Evolutionary conservation across 2,888 invertebrate species (phyloP), one percentile per base, ranked within the genome.

Genomic region (Morpho deidamia): DNA sequence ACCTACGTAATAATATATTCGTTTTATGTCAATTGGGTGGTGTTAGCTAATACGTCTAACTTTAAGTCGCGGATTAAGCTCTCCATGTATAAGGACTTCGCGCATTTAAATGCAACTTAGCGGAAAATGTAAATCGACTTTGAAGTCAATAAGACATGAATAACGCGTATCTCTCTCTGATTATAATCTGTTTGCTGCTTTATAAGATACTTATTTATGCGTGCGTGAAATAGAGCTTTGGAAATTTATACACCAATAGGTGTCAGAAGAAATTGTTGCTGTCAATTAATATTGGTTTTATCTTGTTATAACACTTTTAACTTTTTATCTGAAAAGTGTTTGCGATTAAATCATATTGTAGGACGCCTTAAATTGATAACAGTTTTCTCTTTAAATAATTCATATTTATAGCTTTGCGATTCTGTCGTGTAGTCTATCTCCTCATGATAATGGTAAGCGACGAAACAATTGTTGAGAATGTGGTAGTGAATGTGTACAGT

Each of bases 91-190:
- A 40, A 47, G 51, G 34, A 43, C 44, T 46, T 14, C 34, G 48
- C 50, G 44, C 44, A 45, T 49, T 23, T 59, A 53, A 43, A 53
- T 41, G 38, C 59, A 51, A 51, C 48, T 59, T 45, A 48, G 51
- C 56, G 56, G 53, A 56, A 59, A 59, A 59, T 56, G 59, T 53
- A 56, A 59, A 59, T 56, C 44, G 53, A 56, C 56, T 56, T 53
- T 51, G 56, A 53, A 56, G 56, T 59, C 56, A 53, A 56, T 51
- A 59, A 41, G 53, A 59, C 42, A 40, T 53, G 51, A 56, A 51
- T 56, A 53, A 53, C 44, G 48, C 44, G 44, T 53, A 54, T 53
- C 23, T 5, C 50, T 47, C 44, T 53, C 38, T 53, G 58, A 51
- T 53, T 53, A 44, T 53, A 55, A 59, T 53, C 55, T 47, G 50